Base-by-base conservation (phyloP, 2,888 invertebrate genomes). In the Drosophila subsilvestris region DNA sequence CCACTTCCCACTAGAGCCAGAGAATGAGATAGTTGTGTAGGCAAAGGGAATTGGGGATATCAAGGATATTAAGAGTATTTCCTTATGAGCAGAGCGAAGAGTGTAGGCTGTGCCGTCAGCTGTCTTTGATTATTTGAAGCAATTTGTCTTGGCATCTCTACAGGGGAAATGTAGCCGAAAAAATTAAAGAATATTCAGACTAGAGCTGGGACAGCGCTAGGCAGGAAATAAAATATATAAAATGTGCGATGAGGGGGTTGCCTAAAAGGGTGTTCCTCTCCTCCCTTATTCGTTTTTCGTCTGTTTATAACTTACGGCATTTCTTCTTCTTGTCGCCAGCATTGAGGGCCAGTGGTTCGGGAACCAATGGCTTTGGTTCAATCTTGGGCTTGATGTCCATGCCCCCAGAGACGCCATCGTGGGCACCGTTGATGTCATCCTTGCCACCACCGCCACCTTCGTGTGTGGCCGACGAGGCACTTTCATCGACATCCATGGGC, bases 301-400 rank as follows among this genome's bases (percentile, higher is more conserved):
- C n/a, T n/a, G n/a, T n/a, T 22, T 51, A 50, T 12, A 62, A 93
- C 94, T 93, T 93, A 94, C 94, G 93, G 91, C 96, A 96, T 87
- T 94, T 94, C 69, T 95, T 94, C 90, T 95, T 95, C 75, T 95
- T 95, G 63, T 95, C 95, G 74, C 92, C 93, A 59, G 92, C 93
- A 90, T 90, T 93, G 60, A 91, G 92, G 79, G 91, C 93, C 79
- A 93, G 93, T 45, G 93, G 94, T 88, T 93, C 94, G 69, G 93
- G 94, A 78, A 94, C 93, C 79, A 93, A 86, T 22, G 95, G 94
- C 86, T 95, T 96, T 5, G 94, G 93, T 77, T 95, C 95, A 2
- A 92, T 89, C 57, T 94, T 94, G 49, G 90, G 83, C 59, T 93
- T 93, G 56, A 92, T 88, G 61, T 92, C 91, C 7, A 67, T 18